phyloP scores from a whole-genome alignment of 2,797 vertebrate species.

The Tragopan temminckii region DNA sequence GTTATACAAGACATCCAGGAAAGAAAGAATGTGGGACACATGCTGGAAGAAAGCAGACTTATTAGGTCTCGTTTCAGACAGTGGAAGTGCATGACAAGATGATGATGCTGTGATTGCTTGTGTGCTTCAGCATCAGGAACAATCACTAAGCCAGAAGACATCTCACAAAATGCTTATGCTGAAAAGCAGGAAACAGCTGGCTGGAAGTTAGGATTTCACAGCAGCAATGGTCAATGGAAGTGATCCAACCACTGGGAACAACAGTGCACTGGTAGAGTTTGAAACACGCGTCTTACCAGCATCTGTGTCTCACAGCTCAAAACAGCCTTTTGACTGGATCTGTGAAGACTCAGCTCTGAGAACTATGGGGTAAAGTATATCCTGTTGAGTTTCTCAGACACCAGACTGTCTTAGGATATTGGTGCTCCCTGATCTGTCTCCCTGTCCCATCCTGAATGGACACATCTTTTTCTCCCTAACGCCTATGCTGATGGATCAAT shows the following conservation, averaged over 20 bases:
- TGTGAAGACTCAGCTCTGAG: neutral
- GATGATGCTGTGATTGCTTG: neutral
- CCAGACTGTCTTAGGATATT: neutral
- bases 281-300: neutral
- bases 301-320: neutral
- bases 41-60: slow-evolving; percentile 12
- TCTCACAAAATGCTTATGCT: neutral
- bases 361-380: neutral
- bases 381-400: neutral
- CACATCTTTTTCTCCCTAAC: neutral
- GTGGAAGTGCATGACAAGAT: neutral
- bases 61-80: slow-evolving; percentile 19
- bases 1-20: neutral
- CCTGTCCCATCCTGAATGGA: neutral
- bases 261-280: neutral
- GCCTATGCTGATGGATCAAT: neutral
- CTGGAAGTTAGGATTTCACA: neutral
- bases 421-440: neutral
- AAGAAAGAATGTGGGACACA: slow-evolving; percentile 11
- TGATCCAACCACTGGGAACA: neutral
- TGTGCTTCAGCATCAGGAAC: neutral
- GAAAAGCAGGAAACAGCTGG: slow-evolving; percentile 14
- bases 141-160: neutral
- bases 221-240: neutral
- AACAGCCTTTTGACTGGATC: neutral